These are phyloP conservation scores for Thecocarcelia acutangulata DNA, from an alignment of 2,888 invertebrate genomes.

Conservation along the genomic window DNA sequence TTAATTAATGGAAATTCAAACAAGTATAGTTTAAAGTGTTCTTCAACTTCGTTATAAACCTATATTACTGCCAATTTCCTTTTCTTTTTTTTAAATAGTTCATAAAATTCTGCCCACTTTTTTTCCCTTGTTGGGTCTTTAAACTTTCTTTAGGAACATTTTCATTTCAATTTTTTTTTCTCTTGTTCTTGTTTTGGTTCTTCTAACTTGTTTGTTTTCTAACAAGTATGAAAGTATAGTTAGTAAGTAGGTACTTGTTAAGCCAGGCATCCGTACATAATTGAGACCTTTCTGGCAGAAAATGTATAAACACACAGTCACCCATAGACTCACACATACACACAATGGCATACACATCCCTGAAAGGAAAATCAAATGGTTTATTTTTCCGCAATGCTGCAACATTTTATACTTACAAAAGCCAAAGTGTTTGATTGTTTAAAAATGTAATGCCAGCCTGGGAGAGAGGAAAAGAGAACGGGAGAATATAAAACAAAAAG, in stretches of 20 bases:
- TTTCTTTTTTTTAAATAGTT: conserved; percentile 14
- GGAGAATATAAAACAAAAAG: background rate
- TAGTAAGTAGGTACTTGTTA: conserved; percentile 59
- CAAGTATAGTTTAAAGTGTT: background rate
- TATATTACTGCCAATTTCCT: conserved; percentile 7
- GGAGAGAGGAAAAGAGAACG: background rate
- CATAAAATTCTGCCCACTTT: conserved; percentile 2
- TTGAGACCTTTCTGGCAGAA: conserved; percentile 72
- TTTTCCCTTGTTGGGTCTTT: conserved; percentile 44
- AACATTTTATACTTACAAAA: conserved; percentile 63
- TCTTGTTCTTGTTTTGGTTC: conserved; percentile 10
- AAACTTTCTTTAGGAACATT: conserved; percentile 57
- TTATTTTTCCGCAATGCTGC: conserved; percentile 73
- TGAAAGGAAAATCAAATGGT: conserved; percentile 74
- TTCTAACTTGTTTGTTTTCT: conserved; percentile 48
- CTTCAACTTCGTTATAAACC: conserved; percentile 9
- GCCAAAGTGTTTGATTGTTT: conserved; percentile 61
- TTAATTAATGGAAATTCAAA: background rate
- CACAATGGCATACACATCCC: background rate
- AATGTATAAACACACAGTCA: conserved; percentile 39
- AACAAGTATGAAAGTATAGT: conserved; percentile 48
- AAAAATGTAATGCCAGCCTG: conserved; percentile 23
- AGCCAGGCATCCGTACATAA: conserved; percentile 42
- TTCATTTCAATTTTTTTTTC: conserved; percentile 17
- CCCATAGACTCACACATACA: background rate